Conservation (phyloP, 2,113 vertebrate genomes). For the Potamarius usumacintae region DNA sequence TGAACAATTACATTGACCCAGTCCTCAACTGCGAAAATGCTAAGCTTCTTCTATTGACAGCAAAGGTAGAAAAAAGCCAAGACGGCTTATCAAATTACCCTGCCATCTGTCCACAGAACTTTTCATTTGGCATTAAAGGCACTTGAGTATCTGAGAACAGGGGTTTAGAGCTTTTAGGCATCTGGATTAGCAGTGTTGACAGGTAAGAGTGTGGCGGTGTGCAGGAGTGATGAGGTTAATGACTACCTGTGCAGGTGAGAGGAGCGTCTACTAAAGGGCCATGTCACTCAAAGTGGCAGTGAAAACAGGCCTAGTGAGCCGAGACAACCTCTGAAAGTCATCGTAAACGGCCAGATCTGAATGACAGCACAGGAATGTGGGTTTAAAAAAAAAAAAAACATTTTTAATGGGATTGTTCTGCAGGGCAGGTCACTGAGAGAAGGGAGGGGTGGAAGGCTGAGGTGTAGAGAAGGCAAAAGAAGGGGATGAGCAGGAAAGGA, state of each 20-base stretch:
- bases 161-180: conserved; percentile 62
- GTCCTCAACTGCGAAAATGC: conserved; percentile 15
- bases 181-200: conserved; percentile 57
- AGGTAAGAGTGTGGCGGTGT: conserved; percentile 57
- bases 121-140: conserved; percentile 57
- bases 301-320: conserved; percentile 55
- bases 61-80: conserved; percentile 1
- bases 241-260: conserved; percentile 72
- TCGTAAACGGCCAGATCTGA: conserved; percentile 76
- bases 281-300: conserved; percentile 61
- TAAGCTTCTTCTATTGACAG: conserved; percentile 18
- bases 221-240: conserved; percentile 64
- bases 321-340: conserved; percentile 67
- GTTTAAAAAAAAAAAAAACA: conserved; percentile 67
- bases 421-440: conserved; percentile 68
- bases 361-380: conserved; percentile 68
- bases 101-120: conserved; percentile 52
- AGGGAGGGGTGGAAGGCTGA: conserved; percentile 17
- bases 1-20: conserved; percentile 22
- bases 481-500: background rate
- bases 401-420: conserved; percentile 69
- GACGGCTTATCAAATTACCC: conserved; percentile 51
- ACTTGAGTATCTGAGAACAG: conserved; percentile 50
- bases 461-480: background rate
- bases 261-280: conserved; percentile 63